Evolutionary conservation across 2,888 invertebrate species (phyloP), one percentile per base, ranked within the genome.

Genomic region (Venusia cambrica): DNA sequence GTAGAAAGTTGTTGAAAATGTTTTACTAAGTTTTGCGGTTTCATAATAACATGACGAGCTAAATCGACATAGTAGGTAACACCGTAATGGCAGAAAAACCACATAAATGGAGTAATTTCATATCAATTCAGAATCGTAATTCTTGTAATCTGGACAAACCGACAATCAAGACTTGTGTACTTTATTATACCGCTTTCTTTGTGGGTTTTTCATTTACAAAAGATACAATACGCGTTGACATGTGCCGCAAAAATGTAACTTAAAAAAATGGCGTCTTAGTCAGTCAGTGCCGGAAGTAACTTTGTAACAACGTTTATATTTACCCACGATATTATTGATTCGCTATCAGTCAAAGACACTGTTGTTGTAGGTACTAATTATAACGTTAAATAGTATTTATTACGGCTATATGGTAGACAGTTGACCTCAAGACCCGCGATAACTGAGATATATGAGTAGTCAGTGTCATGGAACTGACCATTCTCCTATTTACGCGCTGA

Each of bases 381-480:
- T 72, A 73, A 75, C 81, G 80, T 77, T 78, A 75, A 79, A 81
- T 71, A 66, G 75, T 81, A 83, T 83, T 81, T 80, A 84, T 84
- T 79, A 68, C 60, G 47, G 64, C 64, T 67, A 69, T 71, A 70
- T 65, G 68, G 68, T 58, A 59, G 60, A 61, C 57, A 55, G 57
- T 49, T 48, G 77, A 78, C 80, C 80, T 58, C 50, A 47, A 67
- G 66, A 69, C 73, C 51, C 50, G 45, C 56, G 79, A 81, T 81
- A 83, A 65, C 65, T 54, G 50, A 47, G 62, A 66, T 61, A 62
- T 66, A 57, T 57, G 54, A 53, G 22, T 39, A 37, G 67, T 67
- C 71, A 72, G 72, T 74, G 79, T 76, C 79, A 66, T 64, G 69
- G 76, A 73, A 83, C 83, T 83, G 84, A 81, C 79, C 79, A 67